Evolutionary conservation across 1,140 invertebrate genomes (phyloP), one percentile per base, ranked within the genome.

Genomic region (Pygmarrhopalites habei): DNA sequence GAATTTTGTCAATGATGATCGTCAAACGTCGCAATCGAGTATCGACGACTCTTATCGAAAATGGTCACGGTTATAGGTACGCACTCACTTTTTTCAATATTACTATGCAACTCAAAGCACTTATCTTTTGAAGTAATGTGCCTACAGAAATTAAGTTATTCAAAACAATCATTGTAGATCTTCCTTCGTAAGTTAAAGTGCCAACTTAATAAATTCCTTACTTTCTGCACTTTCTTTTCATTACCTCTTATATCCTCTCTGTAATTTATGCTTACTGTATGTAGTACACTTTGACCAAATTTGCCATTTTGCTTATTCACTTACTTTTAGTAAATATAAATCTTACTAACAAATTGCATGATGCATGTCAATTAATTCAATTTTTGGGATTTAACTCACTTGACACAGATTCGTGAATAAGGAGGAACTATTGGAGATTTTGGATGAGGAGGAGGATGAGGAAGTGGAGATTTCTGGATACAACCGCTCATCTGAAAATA

Each of bases 1-100:
- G 66, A 35, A 68, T 68, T 41, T 55, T 64, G 59, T 62, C 62
- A 1, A n/a, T 60, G 17, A 51, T 68, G 35, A 49, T 62, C 0
- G 56, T 53, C 19, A 49, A 23, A 23, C 49, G 43, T 12, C 2
- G 44, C 28, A 46, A 29, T 47, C 26, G 55, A 19, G 25, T 5
- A 43, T 28, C 64, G 15, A 7, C 58, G 5, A 19, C 10, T 10
- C 19, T 60, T 29, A 12, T 35, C 14, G 51, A 58, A 49, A 44
- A 30, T 30, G 57, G 58, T 21, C 44, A 67, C 56, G 61, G 66
- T 58, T 67, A 67, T 58, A 51, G 23, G 2, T 26, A 51, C 12
- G 7, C 25, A 15, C 23, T 41, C 39, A 10, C 39, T n/a, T 12
- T 41, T 41, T n/a, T n/a, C n/a, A n/a, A n/a, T n/a, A n/a, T n/a